Evolutionary conservation across 2,888 invertebrate species (phyloP).

Genomic region (Ceriagrion tenellum): DNA sequence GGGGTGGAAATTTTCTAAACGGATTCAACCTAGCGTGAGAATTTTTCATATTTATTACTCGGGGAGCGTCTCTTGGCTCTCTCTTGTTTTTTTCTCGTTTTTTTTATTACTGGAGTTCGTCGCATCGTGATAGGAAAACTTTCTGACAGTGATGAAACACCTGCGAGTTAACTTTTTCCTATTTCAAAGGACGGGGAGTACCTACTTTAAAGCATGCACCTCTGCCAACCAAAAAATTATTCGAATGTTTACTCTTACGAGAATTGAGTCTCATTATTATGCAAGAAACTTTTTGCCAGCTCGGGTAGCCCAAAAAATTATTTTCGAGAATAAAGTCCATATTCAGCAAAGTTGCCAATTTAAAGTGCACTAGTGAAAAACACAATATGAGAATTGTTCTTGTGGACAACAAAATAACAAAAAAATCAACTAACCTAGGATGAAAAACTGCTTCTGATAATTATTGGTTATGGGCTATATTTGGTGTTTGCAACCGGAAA

Average conservation of each 20-base stretch:
- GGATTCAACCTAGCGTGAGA: conserved; percentile 1
- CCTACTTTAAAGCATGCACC: neutral
- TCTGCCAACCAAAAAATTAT: neutral
- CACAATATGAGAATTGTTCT: too few species aligned
- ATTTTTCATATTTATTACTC: conserved; percentile 33
- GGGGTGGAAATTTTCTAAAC: conserved; percentile 14
- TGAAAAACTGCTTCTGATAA: too few species aligned
- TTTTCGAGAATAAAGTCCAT: neutral
- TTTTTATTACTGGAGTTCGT: neutral
- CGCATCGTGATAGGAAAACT: conserved; percentile 45
- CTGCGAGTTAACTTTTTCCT: neutral
- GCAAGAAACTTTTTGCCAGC: neutral
- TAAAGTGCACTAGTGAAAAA: too few species aligned
- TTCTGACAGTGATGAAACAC: conserved; percentile 25
- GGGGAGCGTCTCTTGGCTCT: neutral
- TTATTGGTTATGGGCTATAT: too few species aligned
- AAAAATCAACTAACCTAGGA: too few species aligned
- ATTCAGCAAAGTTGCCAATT: too few species aligned
- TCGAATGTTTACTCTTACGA: neutral
- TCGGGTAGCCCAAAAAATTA: neutral
- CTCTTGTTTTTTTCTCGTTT: neutral
- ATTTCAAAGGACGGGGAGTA: neutral
- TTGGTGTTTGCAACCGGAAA: too few species aligned
- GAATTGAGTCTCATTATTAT: neutral
- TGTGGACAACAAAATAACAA: too few species aligned